A percentile compares a stretch with the other conserved stretches of the same genome.
phyloP scores from a whole-genome alignment of 2,888 invertebrate genomes.

The Lucinisca nassula region DNA sequence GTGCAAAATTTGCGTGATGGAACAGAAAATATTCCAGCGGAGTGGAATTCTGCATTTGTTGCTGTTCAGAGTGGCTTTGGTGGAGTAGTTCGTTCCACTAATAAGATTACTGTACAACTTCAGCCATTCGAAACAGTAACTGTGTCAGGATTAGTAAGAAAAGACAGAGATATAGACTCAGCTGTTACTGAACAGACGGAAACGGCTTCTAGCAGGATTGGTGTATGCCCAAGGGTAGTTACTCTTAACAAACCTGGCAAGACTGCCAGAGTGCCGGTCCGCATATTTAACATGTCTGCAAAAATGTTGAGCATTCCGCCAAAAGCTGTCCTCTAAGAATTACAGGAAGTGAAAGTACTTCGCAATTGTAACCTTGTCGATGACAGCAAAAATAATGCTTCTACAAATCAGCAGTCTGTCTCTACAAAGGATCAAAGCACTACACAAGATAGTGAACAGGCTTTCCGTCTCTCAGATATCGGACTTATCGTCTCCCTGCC shows the following conservation, averaged over 20 bases:
- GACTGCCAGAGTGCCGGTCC: neutral
- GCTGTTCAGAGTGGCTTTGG: neutral
- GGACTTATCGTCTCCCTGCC: too few relatives aligned
- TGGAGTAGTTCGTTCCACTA: neutral
- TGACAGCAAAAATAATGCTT: neutral
- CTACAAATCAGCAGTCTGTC: neutral
- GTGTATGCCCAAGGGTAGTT: neutral
- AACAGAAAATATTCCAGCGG: neutral
- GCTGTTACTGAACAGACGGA: neutral
- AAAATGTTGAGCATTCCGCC: neutral
- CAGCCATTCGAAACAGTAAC: neutral
- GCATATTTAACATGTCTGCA: neutral
- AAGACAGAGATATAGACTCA: neutral
- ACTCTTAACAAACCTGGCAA: neutral
- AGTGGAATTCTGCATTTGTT: neutral
- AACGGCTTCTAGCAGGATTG: neutral
- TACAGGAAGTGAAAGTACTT: neutral
- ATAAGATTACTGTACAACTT: neutral
- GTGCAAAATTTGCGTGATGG: neutral
- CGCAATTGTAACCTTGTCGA: neutral
- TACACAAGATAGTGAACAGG: neutral
- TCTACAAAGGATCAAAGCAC: neutral
- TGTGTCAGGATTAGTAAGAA: neutral
- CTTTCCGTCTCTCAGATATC: neutral
- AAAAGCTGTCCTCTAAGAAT: neutral